Base-by-base conservation (phyloP, 1,140 invertebrate species). In the Brachionus rubens region DNA sequence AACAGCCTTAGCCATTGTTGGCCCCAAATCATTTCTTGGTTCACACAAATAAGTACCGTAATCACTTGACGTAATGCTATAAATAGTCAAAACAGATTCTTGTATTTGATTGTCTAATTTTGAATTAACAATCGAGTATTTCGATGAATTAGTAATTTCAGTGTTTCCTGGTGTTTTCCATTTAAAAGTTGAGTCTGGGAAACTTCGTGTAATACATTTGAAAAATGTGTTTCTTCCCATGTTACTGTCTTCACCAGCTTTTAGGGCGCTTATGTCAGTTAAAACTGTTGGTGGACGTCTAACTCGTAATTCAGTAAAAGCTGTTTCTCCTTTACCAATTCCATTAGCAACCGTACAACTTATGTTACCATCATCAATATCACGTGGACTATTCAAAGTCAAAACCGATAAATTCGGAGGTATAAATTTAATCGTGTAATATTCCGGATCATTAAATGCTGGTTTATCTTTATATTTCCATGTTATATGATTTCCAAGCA, bases 11-110 rank as follows among this genome's bases (percentile, higher is more conserved):
- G 46, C 68, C 30, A 72, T 40, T n/a, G 68, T 72, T 21, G 68
- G 30, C 19, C 68, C 68, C 12, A 50, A 19, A 12, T 72, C 47
- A 19, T 72, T 72, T 12, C 68, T 28, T 1, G 68, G 33, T 5
- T 72, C 68, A 21, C 68, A 72, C 16, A 72, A 33, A 72, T 72
- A 72, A 24, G 50, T 54, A 4, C 68, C 68, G 30, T 72, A 72
- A 40, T 72, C 68, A 28, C 68, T n/a, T 50, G 50, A 54, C 12
- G 68, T 50, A 72, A 72, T 41, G 24, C 28, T 72, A 21, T 50
- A 28, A 19, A 72, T 21, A 10, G 33, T 72, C 16, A 72, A 72
- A 4, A 72, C 50, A 14, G 68, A 72, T 3, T 3, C 28, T 21
- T 50, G 50, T 9, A 41, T 50, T 30, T 72, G 46, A 19, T 48